Evolutionary conservation across 2,888 invertebrate species (phyloP), one percentile per base, ranked within the genome.

Genomic region (Trichogramma evanescens): DNA sequence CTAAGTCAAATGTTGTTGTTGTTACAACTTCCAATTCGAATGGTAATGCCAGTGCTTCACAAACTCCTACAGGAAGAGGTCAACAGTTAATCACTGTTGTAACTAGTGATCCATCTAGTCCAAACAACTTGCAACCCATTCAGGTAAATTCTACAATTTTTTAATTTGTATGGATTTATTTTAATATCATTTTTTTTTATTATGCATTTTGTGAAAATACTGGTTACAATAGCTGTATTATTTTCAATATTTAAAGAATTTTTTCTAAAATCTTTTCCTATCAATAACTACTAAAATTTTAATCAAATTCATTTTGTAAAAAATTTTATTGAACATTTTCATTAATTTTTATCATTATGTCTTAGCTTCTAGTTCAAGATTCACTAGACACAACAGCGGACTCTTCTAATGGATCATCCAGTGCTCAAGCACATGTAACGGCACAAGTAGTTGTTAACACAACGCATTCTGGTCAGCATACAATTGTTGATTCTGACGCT

Each of bases 401-500:
- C 71, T 82, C 82, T n/a, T 83, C 83, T 67, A 82, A 82, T 79
- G 82, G 82, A 68, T 82, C 82, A 62, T 79, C 82, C 56, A 79
- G 80, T 57, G 79, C 81, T 9, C 70, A 76, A 49, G 77, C 78
- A 53, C 78, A 79, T 68, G 79, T 79, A 64, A 79, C 79, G 41
- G 79, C 79, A 49, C 79, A 79, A 69, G 79, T 79, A 51, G 79
- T 79, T 61, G 79, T 79, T 41, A 79, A 78, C 62, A 77, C 77
- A 48, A 73, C 75, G 5, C 78, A 76, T 63, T 72, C 80, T 46
- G 80, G 80, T 61, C 81, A 81, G 63, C 81, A 80, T 65, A 72
- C 78, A 45, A 80, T 82, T 49, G 76, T 77, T 41, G 75, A 77
- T 61, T 80, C 82, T 67, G 82, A 82, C 70, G 75, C 79, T 58